phyloP scores from a whole-genome alignment of 2,888 invertebrate genomes.

The Drosophila koepferae region DNA sequence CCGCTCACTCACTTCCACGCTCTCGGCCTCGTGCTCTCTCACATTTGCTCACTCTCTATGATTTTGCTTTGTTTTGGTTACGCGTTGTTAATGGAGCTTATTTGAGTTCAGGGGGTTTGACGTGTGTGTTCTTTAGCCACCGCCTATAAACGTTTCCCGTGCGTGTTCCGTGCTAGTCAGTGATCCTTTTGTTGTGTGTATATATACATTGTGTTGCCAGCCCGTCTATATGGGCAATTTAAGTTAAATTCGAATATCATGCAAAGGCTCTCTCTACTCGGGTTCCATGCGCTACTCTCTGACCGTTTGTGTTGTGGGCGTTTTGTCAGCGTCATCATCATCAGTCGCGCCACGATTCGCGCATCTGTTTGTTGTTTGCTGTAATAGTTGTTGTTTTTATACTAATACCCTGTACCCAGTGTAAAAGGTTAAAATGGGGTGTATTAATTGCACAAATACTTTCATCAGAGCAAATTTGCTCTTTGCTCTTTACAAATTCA shows the following conservation, averaged over 20 bases:
- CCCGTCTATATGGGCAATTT: conserved; percentile 49
- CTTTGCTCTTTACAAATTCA: neutral
- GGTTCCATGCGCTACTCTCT: conserved; percentile 15
- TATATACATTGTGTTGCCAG: conserved; percentile 5
- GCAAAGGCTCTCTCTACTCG: conserved; percentile 16
- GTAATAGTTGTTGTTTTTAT: conserved; percentile 22
- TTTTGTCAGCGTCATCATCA: conserved; percentile 62
- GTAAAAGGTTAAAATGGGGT: conserved; percentile 4
- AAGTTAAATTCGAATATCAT: conserved; percentile 32
- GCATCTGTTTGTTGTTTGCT: conserved; percentile 64
- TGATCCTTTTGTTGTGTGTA: conserved; percentile 63
- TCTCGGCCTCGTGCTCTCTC: neutral
- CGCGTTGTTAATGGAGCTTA: conserved; percentile 56
- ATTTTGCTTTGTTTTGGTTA: conserved; percentile 75
- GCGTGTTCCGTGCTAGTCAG: conserved; percentile 64
- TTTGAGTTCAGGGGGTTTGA: conserved; percentile 20
- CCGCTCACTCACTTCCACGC: conserved; percentile 21
- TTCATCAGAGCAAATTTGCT: neutral
- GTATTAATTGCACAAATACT: neutral
- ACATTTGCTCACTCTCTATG: conserved; percentile 20
- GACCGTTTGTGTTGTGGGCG: conserved; percentile 54
- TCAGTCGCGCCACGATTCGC: conserved; percentile 61
- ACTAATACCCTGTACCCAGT: conserved; percentile 13
- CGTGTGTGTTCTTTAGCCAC: conserved; percentile 31
- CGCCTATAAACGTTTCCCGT: conserved; percentile 60